phyloP scores from a whole-genome alignment of 2,113 vertebrate genomes.

The Lanius collurio region DNA sequence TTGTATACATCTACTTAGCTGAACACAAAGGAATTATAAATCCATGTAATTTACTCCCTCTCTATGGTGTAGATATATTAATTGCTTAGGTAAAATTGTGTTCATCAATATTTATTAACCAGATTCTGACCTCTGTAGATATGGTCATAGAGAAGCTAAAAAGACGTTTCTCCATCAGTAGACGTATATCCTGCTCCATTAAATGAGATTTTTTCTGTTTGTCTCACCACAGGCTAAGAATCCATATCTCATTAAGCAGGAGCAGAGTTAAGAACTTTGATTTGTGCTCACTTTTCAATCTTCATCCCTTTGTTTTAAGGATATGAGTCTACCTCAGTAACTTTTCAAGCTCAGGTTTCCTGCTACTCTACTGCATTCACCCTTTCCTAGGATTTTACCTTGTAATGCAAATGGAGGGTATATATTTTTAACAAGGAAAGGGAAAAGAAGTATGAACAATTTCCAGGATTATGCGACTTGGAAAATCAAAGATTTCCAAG shows the following conservation, averaged over 20 bases:
- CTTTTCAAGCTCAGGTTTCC: neutral
- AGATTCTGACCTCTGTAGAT: neutral
- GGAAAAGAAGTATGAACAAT: neutral
- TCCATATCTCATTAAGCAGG: neutral
- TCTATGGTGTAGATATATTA: neutral
- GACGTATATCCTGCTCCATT: neutral
- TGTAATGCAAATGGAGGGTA: neutral
- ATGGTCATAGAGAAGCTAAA: neutral
- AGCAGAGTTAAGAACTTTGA: neutral
- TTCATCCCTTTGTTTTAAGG: neutral
- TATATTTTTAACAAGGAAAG: neutral
- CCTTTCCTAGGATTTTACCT: neutral
- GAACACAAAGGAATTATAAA: neutral
- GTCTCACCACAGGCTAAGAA: neutral
- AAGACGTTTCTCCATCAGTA: neutral
- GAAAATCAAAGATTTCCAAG: neutral
- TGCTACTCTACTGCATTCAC: neutral
- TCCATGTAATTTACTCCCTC: neutral
- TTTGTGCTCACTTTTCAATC: neutral
- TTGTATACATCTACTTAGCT: neutral
- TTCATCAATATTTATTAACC: neutral
- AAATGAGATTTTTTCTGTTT: neutral
- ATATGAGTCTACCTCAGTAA: neutral
- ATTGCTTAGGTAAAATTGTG: neutral
- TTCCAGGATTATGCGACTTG: neutral